Evolutionary conservation across 2,797 vertebrate species (phyloP), one percentile per base, ranked within the genome.

Genomic region (Malurus splendens): DNA sequence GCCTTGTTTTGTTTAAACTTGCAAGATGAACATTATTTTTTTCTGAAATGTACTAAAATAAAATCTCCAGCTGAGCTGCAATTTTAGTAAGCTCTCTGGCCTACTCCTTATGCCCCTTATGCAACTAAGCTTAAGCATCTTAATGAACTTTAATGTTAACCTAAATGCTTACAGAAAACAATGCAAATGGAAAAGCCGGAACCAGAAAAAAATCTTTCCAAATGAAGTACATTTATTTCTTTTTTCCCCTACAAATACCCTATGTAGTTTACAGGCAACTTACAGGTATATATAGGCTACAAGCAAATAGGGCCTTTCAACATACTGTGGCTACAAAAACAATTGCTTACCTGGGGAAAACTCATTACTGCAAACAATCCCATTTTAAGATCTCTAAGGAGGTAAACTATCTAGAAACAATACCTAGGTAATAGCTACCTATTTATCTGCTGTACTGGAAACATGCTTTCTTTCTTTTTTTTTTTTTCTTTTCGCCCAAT

Each of bases 281-380:
- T 92, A 36, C 51, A 84, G 14, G 12, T 77, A 36, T 81, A 90
- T 70, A 78, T 56, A 68, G 55, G 25, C 55, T 92, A 57, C 71
- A 79, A 92, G 44, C 9, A 89, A 91, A 71, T 23, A 59, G 10
- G 19, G 8, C 6, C 45, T 92, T 95, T 91, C 27, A 9, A 70
- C 27, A 36, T 27, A 68, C 47, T 84, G 75, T 0, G 1, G 71
- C 52, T 85, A 36, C 36, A 93, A 89, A 95, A 94, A 52, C 91
- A 87, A 77, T 87, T 76, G 18, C 51, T 89, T 10, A 86, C 68
- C 65, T 19, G 84, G 59, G 65, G 89, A 92, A 95, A 95, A 92
- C 83, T 90, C 93, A 84, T 93, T 94, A 87, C 74, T 91, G 60
- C 61, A 89, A 93, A 68, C 86, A 94, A 94, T 93, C 57, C 51